Base-by-base conservation (phyloP, 2,113 vertebrate species). In the Gambusia affinis region DNA sequence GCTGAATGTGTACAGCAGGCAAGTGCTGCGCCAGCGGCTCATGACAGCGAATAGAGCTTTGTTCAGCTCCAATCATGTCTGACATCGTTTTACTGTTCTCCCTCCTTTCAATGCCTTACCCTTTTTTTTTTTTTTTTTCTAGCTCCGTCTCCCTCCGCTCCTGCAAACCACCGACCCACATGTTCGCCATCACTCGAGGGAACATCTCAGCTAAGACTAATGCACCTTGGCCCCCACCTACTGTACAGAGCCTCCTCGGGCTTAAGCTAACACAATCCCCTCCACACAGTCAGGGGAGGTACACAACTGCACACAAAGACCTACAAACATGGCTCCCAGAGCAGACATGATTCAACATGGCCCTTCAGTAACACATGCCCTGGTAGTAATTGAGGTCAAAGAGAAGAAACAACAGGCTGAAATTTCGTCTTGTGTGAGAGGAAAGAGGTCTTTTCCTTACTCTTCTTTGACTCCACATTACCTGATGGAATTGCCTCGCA, bases 371-470 rank as follows among this genome's bases (percentile, higher is more conserved):
- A 87, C 87, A 90, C 79, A 51, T 76, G 87, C 75, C 87, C 88
- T 60, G 72, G 60, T 70, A 60, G 90, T 89, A 94, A 93, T 93
- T 91, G 92, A 91, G 92, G 93, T 94, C 88, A 89, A 88, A 87
- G 80, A 75, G 88, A 84, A 92, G 78, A 89, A 92, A 91, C 86
- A 90, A 92, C 84, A 82, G 87, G 39, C 86, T 74, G 78, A 84
- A 57, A 88, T 90, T 89, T 83, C 24, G 47, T 78, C 78, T 81
- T 74, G 69, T 75, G 84, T 39, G 79, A 51, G 73, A 72, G 75
- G 74, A 72, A 69, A 82, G 78, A 75, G 74, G 80, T 76, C 64
- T 79, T 81, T 83, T 66, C 71, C 69, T 79, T 69, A 51, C 77
- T 86, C 70, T 75, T 82, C 79, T 79, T 83, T 75, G 37, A 71